These are phyloP conservation scores for Phalacrocorax aristotelis DNA, from an alignment of 2,113 vertebrate genomes.

Conservation along the genomic window DNA sequence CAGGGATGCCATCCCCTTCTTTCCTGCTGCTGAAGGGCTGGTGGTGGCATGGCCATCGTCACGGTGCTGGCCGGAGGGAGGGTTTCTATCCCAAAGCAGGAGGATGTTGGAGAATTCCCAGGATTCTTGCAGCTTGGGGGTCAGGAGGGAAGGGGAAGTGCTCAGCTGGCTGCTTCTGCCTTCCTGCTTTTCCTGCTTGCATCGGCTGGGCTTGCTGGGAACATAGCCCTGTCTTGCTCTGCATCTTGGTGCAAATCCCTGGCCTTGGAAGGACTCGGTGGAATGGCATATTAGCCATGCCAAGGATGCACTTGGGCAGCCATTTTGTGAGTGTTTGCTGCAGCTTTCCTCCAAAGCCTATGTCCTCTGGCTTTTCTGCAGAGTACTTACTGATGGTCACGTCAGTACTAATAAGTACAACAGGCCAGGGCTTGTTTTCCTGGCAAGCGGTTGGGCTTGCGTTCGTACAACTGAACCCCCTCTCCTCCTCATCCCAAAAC, in stretches of 20 bases:
- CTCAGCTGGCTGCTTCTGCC: neutral
- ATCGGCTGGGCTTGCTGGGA: neutral
- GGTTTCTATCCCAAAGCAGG: neutral
- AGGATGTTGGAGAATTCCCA: neutral
- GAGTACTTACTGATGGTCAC: neutral
- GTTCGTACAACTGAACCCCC: neutral
- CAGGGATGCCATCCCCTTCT: neutral
- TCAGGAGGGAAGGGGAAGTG: neutral
- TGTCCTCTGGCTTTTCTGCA: neutral
- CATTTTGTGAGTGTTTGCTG: neutral
- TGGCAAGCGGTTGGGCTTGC: neutral
- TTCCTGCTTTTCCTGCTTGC: neutral
- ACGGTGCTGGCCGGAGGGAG: accelerated
- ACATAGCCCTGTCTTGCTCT: neutral
- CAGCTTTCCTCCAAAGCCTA: neutral
- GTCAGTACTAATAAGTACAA: neutral
- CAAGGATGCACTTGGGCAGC: neutral
- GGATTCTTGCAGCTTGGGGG: accelerated
- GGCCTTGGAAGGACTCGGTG: neutral
- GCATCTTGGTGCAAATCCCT: neutral
- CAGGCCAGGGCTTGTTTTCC: neutral
- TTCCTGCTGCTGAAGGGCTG: neutral
- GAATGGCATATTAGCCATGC: neutral
- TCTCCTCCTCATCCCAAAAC: neutral
- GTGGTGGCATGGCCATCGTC: neutral